These are phyloP conservation scores for Ditylenchus weischeri DNA, from an alignment of 2,888 invertebrate species.

Conservation along the genomic window DNA sequence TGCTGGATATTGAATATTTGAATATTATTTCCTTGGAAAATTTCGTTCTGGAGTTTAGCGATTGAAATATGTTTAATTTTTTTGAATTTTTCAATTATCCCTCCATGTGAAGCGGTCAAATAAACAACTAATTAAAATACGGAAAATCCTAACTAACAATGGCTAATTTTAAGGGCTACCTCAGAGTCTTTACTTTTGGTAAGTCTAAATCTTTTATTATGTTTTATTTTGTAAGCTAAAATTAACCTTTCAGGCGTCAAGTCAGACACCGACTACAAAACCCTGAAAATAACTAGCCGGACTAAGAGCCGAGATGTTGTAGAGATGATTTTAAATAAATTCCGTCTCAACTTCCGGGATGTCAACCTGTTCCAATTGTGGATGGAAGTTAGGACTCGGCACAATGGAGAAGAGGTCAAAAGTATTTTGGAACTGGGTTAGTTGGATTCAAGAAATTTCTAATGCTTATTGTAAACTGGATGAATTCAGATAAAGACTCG, in stretches of 20 bases:
- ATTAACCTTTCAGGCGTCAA: conserved; percentile 67
- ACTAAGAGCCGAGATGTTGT: conserved; percentile 79
- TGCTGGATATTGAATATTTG: too few species aligned
- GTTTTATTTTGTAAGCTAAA: too few species aligned
- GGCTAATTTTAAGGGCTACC: conserved; percentile 5
- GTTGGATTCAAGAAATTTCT: neutral
- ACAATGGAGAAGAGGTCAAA: conserved; percentile 30
- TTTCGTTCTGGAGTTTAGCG: neutral
- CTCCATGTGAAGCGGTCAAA: too few species aligned
- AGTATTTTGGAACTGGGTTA: conserved; percentile 35
- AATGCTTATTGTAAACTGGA: too few species aligned
- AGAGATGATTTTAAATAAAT: conserved; percentile 78
- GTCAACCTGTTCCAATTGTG: conserved; percentile 86
- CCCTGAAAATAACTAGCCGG: conserved; percentile 81
- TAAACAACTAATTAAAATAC: neutral
- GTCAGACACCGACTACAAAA: conserved; percentile 92
- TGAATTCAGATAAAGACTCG: conserved; percentile 75
- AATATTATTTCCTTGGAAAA: neutral
- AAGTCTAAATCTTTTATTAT: too few species aligned
- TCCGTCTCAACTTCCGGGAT: conserved; percentile 64
- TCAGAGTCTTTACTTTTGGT: conserved; percentile 6
- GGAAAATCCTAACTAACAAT: neutral
- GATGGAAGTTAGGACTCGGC: conserved; percentile 65
- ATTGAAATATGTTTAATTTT: too few species aligned
- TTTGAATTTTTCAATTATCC: too few species aligned